Base-by-base conservation (phyloP, 2,113 vertebrate species). In the Misgurnus mizolepis region DNA sequence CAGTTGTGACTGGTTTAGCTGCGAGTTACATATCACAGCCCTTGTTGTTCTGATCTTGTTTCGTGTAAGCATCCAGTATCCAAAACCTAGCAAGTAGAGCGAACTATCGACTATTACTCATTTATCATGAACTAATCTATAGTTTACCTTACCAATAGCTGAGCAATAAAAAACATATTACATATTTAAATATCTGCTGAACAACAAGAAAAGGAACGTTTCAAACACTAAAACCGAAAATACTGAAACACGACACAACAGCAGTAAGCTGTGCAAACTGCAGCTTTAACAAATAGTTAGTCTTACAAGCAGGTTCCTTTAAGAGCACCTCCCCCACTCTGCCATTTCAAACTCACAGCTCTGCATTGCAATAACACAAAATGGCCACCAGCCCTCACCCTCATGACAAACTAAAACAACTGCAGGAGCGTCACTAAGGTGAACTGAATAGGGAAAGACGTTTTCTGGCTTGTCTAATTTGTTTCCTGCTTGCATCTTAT, bases 351-450 rank as follows among this genome's bases (percentile, higher is more conserved):
- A 78, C 60, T 10, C 3, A 1, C 55, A n/a, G 56, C 40, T 60
- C 8, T 40, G 58, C 49, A 45, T 15, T 77, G 77, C 77, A 80
- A 64, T 70, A 76, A 71, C 77, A 73, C 77, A 85, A 85, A 80
- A 85, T 85, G 84, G 84, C 80, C 67, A 61, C 80, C 80, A 80
- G 27, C n/a, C 60, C 43, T 5, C 3, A 34, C 27, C n/a, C 67
- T 64, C 18, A 50, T 72, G 78, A 17, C 45, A 71, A 70, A 7
- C 27, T 7, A 11, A 68, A 39, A 71, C 69, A 56, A 56, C 50
- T 18, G 70, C 40, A 74, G 79, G 11, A 47, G 40, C 4, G 73
- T 47, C 61, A 62, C 17, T 39, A 4, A 49, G 34, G 49, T 47
- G 41, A 47, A 40, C 55, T 55, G 15, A 50, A 71, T 7, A 34